A percentile compares a stretch with the other conserved stretches of the same genome.
These are phyloP conservation scores for Melanostoma scalare DNA, from an alignment of 2,888 invertebrate genomes.

Conservation along the genomic window DNA sequence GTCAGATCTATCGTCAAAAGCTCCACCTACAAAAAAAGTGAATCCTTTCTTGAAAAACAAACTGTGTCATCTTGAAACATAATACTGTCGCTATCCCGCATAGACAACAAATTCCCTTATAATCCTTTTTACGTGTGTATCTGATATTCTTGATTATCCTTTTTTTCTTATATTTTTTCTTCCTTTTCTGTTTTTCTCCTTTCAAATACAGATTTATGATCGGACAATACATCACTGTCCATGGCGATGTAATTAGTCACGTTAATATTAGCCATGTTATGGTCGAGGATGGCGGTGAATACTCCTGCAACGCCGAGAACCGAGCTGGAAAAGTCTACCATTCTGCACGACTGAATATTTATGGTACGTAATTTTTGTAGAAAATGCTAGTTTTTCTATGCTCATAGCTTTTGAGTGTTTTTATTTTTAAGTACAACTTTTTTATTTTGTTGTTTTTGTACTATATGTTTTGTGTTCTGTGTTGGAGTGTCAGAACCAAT, in stretches of 20 bases:
- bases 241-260: constrained; percentile 92
- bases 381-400: constrained; percentile 50
- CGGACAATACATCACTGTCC: constrained; percentile 89
- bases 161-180: not conserved
- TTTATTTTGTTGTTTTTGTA: constrained; percentile 28
- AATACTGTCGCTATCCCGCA: not conserved
- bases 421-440: constrained; percentile 44
- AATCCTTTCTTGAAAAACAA: not conserved
- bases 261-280: constrained; percentile 91
- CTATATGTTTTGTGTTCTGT: constrained; percentile 19
- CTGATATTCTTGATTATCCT: constrained; percentile 54
- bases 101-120: constrained; percentile 8
- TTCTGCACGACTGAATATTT: constrained; percentile 90
- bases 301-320: constrained; percentile 89
- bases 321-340: constrained; percentile 88
- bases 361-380: constrained; percentile 84
- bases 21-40: not conserved
- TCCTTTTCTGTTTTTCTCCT: constrained; percentile 41
- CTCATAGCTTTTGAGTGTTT: constrained; percentile 30
- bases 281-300: constrained; percentile 91
- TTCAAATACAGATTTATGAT: constrained; percentile 86
- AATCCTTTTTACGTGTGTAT: constrained; percentile 32
- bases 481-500: constrained; percentile 29
- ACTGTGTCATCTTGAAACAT: constrained; percentile 4
- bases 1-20: no score